phyloP scores from a whole-genome alignment of 1,140 invertebrate species.

The Steinernema khuongi region DNA sequence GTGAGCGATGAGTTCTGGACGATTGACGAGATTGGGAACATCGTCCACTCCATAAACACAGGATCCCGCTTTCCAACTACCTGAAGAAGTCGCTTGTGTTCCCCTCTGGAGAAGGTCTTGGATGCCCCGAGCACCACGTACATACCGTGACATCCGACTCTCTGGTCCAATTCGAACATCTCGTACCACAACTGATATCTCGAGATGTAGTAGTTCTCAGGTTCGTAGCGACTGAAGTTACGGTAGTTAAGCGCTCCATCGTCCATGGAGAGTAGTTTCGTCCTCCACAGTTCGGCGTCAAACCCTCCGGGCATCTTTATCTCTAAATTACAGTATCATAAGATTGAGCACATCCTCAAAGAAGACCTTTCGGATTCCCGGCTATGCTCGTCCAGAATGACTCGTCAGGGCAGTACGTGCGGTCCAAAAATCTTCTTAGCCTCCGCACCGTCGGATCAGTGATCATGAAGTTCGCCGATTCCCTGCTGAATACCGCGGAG shows the following conservation, averaged over 20 bases:
- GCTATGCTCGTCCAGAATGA: background rate
- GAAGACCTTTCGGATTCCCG: background rate
- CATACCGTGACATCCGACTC: background rate
- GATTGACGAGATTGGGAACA: slow-evolving; percentile 36
- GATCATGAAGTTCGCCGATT: slow-evolving; percentile 37
- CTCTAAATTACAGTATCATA: no score
- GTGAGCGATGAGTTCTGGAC: slow-evolving; percentile 48
- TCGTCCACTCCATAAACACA: slow-evolving; percentile 52
- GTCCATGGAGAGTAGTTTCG: background rate
- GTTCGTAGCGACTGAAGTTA: background rate
- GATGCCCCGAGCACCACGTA: no score
- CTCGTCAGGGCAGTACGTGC: background rate
- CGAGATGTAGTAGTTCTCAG: slow-evolving; percentile 19
- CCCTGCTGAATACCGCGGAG: slow-evolving; percentile 40
- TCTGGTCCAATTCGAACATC: background rate
- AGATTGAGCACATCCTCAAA: no score
- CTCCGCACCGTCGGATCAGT: slow-evolving; percentile 31
- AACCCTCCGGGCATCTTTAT: background rate
- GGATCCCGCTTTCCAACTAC: slow-evolving; percentile 18
- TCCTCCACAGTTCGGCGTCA: background rate
- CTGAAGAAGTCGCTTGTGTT: background rate
- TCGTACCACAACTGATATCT: slow-evolving; percentile 34
- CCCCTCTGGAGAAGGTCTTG: background rate
- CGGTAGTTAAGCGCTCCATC: background rate
- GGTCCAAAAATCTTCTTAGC: slow-evolving; percentile 26